Evolutionary conservation across 1,140 invertebrate genomes (phyloP).

Genomic region (Dolichoris vasculosae): DNA sequence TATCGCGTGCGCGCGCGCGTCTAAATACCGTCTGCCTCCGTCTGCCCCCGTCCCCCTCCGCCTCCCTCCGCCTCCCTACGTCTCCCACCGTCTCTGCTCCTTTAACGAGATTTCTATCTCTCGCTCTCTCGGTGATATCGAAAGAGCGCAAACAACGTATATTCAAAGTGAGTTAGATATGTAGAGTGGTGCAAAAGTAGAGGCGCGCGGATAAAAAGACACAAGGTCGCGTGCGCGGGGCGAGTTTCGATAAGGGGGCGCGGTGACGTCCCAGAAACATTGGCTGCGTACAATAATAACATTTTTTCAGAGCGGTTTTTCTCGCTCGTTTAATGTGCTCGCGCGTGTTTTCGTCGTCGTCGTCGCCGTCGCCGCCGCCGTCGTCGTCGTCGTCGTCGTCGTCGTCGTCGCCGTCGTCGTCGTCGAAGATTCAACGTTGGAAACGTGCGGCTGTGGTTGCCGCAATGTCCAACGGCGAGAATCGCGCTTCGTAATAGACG

Average conservation of each 20-base stretch:
- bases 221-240: slow-evolving; percentile 5
- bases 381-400: too few species aligned
- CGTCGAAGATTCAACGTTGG: neutral
- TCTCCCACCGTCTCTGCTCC: neutral
- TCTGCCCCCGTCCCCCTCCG: neutral
- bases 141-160: neutral
- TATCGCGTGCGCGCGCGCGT: neutral
- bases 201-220: neutral
- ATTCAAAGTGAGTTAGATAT: neutral
- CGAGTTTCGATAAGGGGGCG: neutral
- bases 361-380: too few species aligned
- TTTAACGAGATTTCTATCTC: neutral
- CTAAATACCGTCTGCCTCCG: neutral
- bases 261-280: neutral
- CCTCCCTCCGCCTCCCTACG: neutral
- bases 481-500: neutral
- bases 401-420: neutral
- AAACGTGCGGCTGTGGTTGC: neutral
- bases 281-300: neutral
- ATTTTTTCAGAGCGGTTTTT: neutral
- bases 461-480: slow-evolving; percentile 14
- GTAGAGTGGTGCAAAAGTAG: neutral
- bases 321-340: neutral
- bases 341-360: neutral
- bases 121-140: neutral